Conservation (phyloP, 2,113 vertebrate genomes). For the Cheirogaleus medius region DNA sequence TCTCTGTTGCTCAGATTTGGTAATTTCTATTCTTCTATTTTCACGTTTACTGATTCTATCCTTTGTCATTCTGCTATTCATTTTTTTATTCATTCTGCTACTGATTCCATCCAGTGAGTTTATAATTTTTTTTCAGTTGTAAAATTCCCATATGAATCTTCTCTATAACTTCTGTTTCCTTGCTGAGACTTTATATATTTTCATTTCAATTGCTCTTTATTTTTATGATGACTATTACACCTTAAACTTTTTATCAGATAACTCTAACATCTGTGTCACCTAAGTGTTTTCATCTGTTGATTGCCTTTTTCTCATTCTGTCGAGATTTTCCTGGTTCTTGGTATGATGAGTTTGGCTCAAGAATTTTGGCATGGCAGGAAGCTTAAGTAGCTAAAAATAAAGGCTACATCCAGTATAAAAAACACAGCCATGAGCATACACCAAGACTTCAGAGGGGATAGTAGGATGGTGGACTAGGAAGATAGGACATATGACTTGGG, state of each 20-base stretch:
- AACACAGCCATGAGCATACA: neutral
- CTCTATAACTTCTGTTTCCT: neutral
- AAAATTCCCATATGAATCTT: neutral
- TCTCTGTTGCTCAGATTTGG: neutral
- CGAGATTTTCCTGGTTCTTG: neutral
- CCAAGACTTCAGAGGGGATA: neutral
- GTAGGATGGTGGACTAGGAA: neutral
- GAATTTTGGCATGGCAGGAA: neutral
- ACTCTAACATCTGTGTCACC: neutral
- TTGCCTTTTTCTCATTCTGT: neutral
- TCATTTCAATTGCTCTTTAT: neutral
- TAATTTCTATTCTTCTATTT: neutral
- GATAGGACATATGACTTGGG: neutral
- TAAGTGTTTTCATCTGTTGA: neutral
- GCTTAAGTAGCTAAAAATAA: neutral
- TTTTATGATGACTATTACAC: neutral
- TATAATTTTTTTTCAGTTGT: neutral
- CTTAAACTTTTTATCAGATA: neutral
- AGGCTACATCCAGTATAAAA: neutral
- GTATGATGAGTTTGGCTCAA: neutral
- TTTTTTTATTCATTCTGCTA: neutral
- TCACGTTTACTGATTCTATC: neutral
- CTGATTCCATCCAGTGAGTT: neutral
- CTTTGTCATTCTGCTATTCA: too few species aligned
- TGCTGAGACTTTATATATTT: neutral